Evolutionary conservation across 2,888 invertebrate genomes (phyloP).

Genomic region (Marronus borbonicus): DNA sequence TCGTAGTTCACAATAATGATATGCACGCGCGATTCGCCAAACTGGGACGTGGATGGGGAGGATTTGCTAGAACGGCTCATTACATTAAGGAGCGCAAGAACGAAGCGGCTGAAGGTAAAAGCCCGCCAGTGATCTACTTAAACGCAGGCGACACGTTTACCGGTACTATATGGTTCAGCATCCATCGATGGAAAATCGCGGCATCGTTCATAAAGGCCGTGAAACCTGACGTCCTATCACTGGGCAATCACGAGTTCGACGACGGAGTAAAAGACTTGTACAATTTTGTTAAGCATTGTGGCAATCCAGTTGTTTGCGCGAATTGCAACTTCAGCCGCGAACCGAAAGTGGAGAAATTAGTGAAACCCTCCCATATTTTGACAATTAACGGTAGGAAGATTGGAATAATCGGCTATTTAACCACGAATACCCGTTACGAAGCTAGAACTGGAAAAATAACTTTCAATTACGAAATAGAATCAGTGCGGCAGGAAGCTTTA

Average conservation of each 20-base stretch:
- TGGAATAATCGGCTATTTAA: slow-evolving; percentile 90
- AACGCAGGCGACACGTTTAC: slow-evolving; percentile 95
- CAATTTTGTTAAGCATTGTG: slow-evolving; percentile 81
- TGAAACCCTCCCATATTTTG: slow-evolving; percentile 74
- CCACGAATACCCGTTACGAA: slow-evolving; percentile 78
- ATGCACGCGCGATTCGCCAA: slow-evolving; percentile 43
- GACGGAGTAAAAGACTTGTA: slow-evolving; percentile 81
- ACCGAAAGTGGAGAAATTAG: slow-evolving; percentile 78
- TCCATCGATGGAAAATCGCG: slow-evolving; percentile 86
- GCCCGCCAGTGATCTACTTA: slow-evolving; percentile 82
- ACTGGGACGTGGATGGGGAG: slow-evolving; percentile 74
- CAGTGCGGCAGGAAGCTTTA: slow-evolving; percentile 79
- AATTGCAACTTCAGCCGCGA: slow-evolving; percentile 76
- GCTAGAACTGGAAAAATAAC: not conserved
- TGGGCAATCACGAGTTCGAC: slow-evolving; percentile 96
- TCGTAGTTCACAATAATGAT: slow-evolving; percentile 49
- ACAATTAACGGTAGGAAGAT: slow-evolving; percentile 77
- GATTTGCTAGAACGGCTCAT: slow-evolving; percentile 84
- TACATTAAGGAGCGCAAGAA: slow-evolving; percentile 76
- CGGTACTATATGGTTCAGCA: slow-evolving; percentile 89
- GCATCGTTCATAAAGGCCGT: slow-evolving; percentile 85
- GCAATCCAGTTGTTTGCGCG: slow-evolving; percentile 82
- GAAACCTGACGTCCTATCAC: slow-evolving; percentile 79
- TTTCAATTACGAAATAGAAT: slow-evolving; percentile 77
- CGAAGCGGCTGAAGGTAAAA: slow-evolving; percentile 72